phyloP scores from a whole-genome alignment of 2,797 vertebrate species.

The Spondyliosoma cantharus region DNA sequence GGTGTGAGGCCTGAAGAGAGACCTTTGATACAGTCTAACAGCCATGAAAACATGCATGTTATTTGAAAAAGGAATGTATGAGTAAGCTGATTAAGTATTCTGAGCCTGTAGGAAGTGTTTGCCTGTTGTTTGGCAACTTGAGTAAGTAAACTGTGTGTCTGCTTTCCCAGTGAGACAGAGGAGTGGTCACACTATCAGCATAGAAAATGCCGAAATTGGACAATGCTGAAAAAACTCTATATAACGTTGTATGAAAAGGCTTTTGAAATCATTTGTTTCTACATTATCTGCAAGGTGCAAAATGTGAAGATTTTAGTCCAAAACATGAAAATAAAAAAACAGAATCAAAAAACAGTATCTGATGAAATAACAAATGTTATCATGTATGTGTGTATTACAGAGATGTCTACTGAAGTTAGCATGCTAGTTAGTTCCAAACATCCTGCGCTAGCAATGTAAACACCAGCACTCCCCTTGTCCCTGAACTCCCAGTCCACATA shows the following conservation, averaged over 20 bases:
- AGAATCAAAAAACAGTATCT: no score
- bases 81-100: constrained; percentile 2
- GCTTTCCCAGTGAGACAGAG: neutral
- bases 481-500: no score
- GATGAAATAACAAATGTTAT: no score
- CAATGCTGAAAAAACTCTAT: neutral
- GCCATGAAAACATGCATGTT: constrained; percentile 34
- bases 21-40: neutral
- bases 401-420: no score
- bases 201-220: neutral
- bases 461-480: no score
- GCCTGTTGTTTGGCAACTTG: neutral
- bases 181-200: neutral
- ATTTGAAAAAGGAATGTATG: constrained; percentile 26
- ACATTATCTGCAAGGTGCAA: neutral
- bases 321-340: no score
- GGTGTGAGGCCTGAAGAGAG: constrained; percentile 15
- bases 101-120: neutral
- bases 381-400: no score
- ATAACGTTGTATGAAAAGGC: neutral
- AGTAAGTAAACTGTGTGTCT: constrained; percentile 6
- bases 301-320: no score
- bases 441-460: no score
- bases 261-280: neutral
- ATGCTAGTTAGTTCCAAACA: no score